A percentile compares a stretch with the other conserved stretches of the same genome.
Evolutionary conservation across 2,888 invertebrate genomes (phyloP).

Genomic region (Agonopterix arenella): DNA sequence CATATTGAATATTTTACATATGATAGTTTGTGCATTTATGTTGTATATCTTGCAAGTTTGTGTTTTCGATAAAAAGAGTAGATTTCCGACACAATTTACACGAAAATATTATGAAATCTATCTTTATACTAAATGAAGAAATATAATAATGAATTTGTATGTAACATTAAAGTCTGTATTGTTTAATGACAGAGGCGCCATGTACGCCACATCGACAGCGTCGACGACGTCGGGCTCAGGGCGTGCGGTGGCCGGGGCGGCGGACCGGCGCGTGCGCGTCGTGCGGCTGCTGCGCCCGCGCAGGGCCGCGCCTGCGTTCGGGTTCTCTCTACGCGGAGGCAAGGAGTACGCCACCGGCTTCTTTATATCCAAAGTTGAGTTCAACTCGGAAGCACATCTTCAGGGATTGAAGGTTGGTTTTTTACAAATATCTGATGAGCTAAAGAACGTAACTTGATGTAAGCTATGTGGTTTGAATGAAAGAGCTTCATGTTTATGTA

Average conservation of each 20-base stretch:
- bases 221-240: constrained; percentile 60
- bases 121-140: no score
- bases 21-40: no score
- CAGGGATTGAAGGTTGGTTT: constrained; percentile 89
- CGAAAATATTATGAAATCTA: no score
- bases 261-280: constrained; percentile 57
- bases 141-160: no score
- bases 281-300: constrained; percentile 63
- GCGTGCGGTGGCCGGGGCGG: constrained; percentile 31
- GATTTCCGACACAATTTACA: no score
- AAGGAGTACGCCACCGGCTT: constrained; percentile 95
- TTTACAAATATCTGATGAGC: neutral
- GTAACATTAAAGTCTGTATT: neutral
- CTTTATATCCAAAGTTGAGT: constrained; percentile 92
- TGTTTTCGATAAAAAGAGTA: no score
- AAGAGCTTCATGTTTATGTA: no score
- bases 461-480: no score
- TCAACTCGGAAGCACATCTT: constrained; percentile 90
- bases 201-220: constrained; percentile 60
- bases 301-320: constrained; percentile 79
- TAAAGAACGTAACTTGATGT: no score
- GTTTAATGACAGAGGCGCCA: constrained; percentile 26
- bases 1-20: no score
- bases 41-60: no score
- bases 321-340: constrained; percentile 91